Base-by-base conservation (phyloP, 92 coral and sea anemone genomes). In the Anthopleura xanthogrammica region DNA sequence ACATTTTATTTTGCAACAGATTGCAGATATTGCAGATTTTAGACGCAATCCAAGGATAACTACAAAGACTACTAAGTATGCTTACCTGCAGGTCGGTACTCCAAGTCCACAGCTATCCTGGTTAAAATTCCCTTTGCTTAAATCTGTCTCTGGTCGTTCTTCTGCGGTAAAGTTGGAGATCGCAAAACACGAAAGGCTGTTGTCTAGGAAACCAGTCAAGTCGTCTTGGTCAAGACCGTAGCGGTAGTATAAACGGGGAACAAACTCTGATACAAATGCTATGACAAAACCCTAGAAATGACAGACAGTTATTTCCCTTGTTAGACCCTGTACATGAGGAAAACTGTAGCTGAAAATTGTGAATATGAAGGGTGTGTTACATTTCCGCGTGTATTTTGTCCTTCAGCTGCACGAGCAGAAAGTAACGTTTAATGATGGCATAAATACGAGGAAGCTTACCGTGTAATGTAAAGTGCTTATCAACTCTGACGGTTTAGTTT, bases 261-360 rank as follows among this genome's bases (percentile, higher is more conserved):
- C 94, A 65, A 96, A 96, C 90, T 96, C 99, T 4, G 99, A 96
- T 46, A 96, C 99, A 73, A 96, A 96, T 7, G 99, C 99, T 23
- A 96, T 93, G 56, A 94, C 93, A 74, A 96, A 96, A 19, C 95
- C 98, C 99, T 96, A 50, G 2, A 40, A 57, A 24, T 29, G 36
- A 78, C 12, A 11, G 13, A 16, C 40, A 17, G 22, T 16, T 14
- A 16, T 29, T 29, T 29, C 36, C 36, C 36, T 29, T 29, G 36
- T 29, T 29, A 29, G 36, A 29, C 36, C 36, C 36, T 29, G 36
- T 29, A 29, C 36, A 29, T 29, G 36, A 29, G 36, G 36, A 29
- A 1, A 29, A 29, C 1, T 29, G 36, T 29, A 29, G 36, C 36
- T 29, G 36, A 29, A 0, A 29, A 29, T 29, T 29, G 36, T 29